These are phyloP conservation scores for Melanaphis sacchari DNA, from an alignment of 1,140 invertebrate species.

Conservation along the genomic window DNA sequence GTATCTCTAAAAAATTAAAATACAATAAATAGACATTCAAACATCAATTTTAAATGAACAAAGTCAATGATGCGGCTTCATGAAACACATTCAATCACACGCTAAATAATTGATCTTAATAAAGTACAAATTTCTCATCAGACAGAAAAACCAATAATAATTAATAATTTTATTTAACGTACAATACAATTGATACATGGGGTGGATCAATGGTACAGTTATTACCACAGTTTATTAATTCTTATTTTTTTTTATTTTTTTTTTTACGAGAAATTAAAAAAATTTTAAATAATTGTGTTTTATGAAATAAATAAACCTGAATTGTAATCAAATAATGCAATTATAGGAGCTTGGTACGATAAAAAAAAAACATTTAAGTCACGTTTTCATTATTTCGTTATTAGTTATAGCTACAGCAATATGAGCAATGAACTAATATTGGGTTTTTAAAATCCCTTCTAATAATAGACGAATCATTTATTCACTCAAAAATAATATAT, in stretches of 20 bases:
- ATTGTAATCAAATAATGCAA: background rate
- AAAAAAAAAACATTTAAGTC: background rate
- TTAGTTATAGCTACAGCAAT: background rate
- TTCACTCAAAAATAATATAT: background rate
- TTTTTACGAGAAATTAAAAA: background rate
- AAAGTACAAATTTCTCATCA: background rate
- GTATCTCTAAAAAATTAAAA: background rate
- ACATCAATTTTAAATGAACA: conserved; percentile 3
- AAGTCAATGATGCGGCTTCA: background rate
- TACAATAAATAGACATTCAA: background rate
- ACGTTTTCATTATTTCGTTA: background rate
- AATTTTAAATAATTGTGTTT: background rate
- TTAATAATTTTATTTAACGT: background rate
- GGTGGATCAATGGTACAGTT: background rate
- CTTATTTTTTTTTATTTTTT: background rate
- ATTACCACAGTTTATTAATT: background rate
- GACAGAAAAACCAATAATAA: background rate
- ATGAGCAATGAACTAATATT: background rate
- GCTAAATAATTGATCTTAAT: background rate
- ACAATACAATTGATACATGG: background rate
- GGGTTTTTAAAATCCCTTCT: background rate
- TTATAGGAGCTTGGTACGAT: background rate
- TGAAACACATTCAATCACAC: background rate
- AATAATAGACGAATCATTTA: background rate
- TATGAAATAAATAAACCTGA: background rate